Conservation (phyloP, 1,140 invertebrate species). For the Goniozus legneri region DNA sequence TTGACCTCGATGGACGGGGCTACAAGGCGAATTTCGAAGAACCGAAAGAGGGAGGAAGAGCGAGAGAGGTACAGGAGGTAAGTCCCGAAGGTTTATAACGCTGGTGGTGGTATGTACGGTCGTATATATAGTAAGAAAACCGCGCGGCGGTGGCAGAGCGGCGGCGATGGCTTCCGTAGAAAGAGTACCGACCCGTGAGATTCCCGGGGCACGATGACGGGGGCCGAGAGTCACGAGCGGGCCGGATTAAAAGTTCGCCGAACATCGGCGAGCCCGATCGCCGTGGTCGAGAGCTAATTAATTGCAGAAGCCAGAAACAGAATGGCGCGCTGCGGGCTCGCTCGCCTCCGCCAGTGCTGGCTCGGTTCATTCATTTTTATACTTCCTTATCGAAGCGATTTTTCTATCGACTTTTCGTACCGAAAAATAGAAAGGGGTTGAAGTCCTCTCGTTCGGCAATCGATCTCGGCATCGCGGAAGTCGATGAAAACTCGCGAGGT, state of each 20-base stretch:
- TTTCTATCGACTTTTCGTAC: no score
- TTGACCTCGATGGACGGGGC: background rate
- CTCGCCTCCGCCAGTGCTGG: no score
- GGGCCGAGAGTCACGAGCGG: slow-evolving; percentile 33
- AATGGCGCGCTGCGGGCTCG: slow-evolving; percentile 8
- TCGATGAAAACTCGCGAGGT: no score
- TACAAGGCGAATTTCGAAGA: background rate
- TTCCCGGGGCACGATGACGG: slow-evolving; percentile 21
- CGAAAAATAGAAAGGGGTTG: no score
- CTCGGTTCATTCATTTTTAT: no score
- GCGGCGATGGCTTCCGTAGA: background rate
- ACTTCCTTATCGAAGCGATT: no score
- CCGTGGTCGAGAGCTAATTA: slow-evolving; percentile 41
- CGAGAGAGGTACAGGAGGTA: background rate
- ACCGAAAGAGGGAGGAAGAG: background rate
- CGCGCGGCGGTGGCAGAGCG: background rate
- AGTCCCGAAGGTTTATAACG: background rate
- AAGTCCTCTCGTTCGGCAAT: no score
- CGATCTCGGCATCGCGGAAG: slow-evolving; percentile 15
- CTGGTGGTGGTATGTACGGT: background rate
- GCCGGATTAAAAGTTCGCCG: slow-evolving; percentile 41
- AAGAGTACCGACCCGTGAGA: slow-evolving; percentile 14
- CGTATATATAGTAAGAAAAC: background rate
- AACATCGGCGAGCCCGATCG: slow-evolving; percentile 39
- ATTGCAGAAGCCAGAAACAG: slow-evolving; percentile 37